phyloP scores from a whole-genome alignment of 2,797 vertebrate genomes.

The Falco berigora region DNA sequence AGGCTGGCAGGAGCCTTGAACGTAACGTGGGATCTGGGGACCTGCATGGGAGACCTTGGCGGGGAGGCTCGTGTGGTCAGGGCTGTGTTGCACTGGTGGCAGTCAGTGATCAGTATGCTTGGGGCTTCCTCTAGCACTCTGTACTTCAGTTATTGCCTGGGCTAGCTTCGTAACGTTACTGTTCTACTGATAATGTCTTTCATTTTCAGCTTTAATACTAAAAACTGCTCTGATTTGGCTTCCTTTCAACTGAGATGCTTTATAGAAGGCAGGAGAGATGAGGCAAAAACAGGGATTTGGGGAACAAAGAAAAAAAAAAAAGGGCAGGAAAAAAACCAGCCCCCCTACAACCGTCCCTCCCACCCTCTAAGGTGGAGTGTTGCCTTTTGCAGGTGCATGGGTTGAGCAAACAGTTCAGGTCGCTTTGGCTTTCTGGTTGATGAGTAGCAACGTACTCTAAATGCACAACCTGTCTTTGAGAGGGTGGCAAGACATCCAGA shows the following conservation, averaged over 20 bases:
- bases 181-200: slow-evolving; percentile 12
- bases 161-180: background rate
- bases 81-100: background rate
- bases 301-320: background rate
- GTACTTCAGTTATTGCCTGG: background rate
- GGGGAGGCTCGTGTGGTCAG: background rate
- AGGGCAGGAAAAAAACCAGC: background rate
- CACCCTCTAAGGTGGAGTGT: background rate
- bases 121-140: background rate
- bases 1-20: background rate
- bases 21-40: background rate
- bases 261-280: background rate
- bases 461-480: background rate
- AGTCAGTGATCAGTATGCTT: background rate
- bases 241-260: background rate
- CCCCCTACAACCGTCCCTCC: fast-evolving
- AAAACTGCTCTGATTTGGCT: background rate
- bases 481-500: background rate
- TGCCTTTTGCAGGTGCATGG: background rate
- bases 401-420: background rate
- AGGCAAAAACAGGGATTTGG: background rate
- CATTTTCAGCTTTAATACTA: slow-evolving; percentile 39
- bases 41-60: background rate
- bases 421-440: background rate
- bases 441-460: background rate